Evolutionary conservation across 2,888 invertebrate species (phyloP), one percentile per base, ranked within the genome.

Genomic region (Pachycephus smyrnensis): DNA sequence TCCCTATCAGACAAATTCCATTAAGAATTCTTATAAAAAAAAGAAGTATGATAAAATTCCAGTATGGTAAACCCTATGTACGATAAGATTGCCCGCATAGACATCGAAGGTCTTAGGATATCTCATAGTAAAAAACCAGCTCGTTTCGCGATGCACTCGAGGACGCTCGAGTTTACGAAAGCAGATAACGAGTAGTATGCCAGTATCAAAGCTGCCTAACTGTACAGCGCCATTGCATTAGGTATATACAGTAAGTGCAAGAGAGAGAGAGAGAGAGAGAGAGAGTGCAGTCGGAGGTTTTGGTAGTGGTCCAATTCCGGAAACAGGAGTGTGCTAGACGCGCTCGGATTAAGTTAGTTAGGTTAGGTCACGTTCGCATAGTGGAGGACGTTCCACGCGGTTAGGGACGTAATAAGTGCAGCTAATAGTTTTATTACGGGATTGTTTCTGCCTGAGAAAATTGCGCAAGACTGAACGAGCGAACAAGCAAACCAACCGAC

Each of bases 381-480:
- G 71, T 4, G 30, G 30, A 71, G 31, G n/a, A 71, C 71, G 71
- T 71, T 71, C 71, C 71, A 71, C 71, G 71, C 71, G n/a, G 71
- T 32, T 71, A 71, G 71, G 71, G 71, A 32, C 31, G 32, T 71
- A 32, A 71, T 71, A 71, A 71, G 31, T 32, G 71, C 71, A 32
- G 71, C 32, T 71, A 32, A 71, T 71, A 71, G 71, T 71, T 71
- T 71, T 71, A 71, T 71, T 71, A 71, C 71, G 32, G 71, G 71
- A 71, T 71, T 81, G 83, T 80, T 83, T 83, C 80, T 82, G 84
- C 82, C 78, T 79, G 81, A 80, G 79, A 78, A 83, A 83, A 84
- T 84, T 81, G 77, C 74, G 75, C 69, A 30, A 30, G 71, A 30
- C 31, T 1, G 71, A 71, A 32, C 71, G 71, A 71, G 71, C 40